Evolutionary conservation across 2,888 invertebrate genomes (phyloP), one percentile per base, ranked within the genome.

Genomic region (Ormyrus pomaceus): DNA sequence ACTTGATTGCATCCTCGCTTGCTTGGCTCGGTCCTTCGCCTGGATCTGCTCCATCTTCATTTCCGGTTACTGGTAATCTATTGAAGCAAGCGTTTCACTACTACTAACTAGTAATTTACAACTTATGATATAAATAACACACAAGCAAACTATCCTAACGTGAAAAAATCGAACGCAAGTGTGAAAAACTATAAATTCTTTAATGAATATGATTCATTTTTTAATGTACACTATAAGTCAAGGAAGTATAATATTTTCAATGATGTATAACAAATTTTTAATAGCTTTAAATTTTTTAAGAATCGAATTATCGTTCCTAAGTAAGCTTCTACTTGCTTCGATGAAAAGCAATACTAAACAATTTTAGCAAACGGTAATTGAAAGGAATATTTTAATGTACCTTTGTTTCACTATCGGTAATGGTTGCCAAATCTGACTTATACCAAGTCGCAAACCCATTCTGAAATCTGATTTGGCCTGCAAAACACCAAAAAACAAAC

Each of bases 381-480:
- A 34, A 34, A 34, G 34, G 3, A 34, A 51, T 19, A 48, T 6
- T n/a, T 51, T 56, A 2, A 61, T 59, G 77, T 85, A 91, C 91
- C 89, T 88, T 81, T 88, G 87, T 79, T 90, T 88, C 10, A 90
- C 84, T 76, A 90, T 83, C 9, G 90, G 88, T 81, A 90, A 86
- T 59, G 91, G 91, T 91, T 93, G 92, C 93, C 93, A 95, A 86
- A 95, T 93, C 92, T 94, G 93, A 85, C 92, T 93, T 34, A 94
- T 93, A 6, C 95, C 95, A 85, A 94, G 91, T 79, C 95, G 91
- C 53, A 93, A 90, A 7, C 95, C 94, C 82, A 94, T 93, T 65
- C 94, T 94, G 85, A 95, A 95, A 81, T 94, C 93, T 83, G 94
- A 94, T 84, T 94, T 94, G 87, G 95, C 95, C 96, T 96, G 88